Conservation (phyloP, 1,140 invertebrate species). For the Venustaconcha ellipsiformis region DNA sequence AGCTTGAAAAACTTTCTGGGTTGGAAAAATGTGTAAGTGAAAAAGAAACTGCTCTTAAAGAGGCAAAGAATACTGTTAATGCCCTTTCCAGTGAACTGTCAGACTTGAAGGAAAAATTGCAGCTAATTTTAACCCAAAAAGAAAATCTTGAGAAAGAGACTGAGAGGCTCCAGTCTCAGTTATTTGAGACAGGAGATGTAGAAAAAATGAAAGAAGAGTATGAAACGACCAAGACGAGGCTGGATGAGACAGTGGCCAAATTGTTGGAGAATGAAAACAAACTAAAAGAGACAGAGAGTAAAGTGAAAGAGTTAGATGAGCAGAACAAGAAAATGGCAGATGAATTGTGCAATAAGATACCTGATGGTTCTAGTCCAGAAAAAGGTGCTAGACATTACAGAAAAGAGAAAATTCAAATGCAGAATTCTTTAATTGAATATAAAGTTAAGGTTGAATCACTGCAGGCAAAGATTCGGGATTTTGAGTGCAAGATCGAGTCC, state of each 20-base stretch:
- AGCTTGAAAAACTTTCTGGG: slow-evolving; percentile 15
- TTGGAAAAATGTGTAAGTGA: not conserved
- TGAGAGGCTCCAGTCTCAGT: no score
- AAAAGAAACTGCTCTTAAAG: slow-evolving; percentile 2
- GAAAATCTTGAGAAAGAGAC: no score
- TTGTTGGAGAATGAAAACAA: slow-evolving; percentile 5
- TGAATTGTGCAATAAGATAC: slow-evolving; percentile 11
- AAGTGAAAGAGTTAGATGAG: slow-evolving; percentile 6
- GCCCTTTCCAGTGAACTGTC: no score
- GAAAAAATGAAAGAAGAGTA: not conserved
- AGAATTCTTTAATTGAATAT: slow-evolving; percentile 17
- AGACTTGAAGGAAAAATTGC: no score
- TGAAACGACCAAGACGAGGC: slow-evolving; percentile 6
- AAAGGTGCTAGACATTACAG: slow-evolving; percentile 13
- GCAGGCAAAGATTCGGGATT: slow-evolving; percentile 11
- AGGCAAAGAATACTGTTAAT: not conserved
- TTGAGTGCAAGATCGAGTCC: slow-evolving; percentile 10
- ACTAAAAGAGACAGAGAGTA: slow-evolving; percentile 9
- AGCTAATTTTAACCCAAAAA: no score
- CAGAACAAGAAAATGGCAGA: slow-evolving; percentile 6
- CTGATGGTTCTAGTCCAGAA: slow-evolving; percentile 10
- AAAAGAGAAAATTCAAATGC: slow-evolving; percentile 27
- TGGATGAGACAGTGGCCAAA: not conserved
- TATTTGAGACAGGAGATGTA: not conserved
- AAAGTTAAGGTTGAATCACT: slow-evolving; percentile 8